Percentiles rank a stretch among this genome's conserved stretches.
These are phyloP conservation scores for Etheostoma perlongum DNA, from an alignment of 2,797 vertebrate species.

Conservation along the genomic window DNA sequence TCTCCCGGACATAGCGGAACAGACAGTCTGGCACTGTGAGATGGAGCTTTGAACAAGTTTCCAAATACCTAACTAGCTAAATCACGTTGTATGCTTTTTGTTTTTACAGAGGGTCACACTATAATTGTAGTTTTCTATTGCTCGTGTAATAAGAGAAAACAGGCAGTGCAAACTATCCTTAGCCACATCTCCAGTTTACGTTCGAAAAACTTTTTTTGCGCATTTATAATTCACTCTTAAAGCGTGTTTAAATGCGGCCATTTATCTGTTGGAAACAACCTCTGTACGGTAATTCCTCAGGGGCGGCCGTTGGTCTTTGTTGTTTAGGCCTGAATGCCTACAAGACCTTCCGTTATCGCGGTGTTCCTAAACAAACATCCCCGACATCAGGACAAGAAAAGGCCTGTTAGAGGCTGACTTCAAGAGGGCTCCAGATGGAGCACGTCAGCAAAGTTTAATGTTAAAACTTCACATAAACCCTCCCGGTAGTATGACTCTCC, in stretches of 20 bases:
- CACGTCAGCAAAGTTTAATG: slow-evolving; percentile 15
- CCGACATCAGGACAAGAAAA: slow-evolving; percentile 4
- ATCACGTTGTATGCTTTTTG: rapidly evolving
- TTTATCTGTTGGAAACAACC: neutral
- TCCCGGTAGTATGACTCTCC: neutral
- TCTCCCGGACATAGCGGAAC: slow-evolving; percentile 81
- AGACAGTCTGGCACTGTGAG: slow-evolving; percentile 2
- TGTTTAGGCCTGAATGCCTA: neutral
- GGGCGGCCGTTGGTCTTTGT: rapidly evolving
- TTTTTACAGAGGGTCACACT: too few relatives aligned
- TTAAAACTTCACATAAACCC: slow-evolving; percentile 35
- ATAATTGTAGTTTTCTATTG: rapidly evolving
- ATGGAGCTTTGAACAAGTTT: slow-evolving; percentile 44
- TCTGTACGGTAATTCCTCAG: neutral
- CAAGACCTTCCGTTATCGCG: slow-evolving; percentile 51
- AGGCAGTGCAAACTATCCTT: neutral
- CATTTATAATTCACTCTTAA: neutral
- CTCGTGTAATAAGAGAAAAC: rapidly evolving
- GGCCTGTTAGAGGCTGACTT: slow-evolving; percentile 46
- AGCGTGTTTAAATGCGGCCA: neutral
- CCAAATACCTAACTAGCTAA: neutral
- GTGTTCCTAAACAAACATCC: slow-evolving; percentile 57
- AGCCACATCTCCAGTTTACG: slow-evolving; percentile 35
- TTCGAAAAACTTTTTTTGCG: slow-evolving; percentile 51
- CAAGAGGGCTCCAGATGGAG: neutral